Conservation (phyloP, 1,140 invertebrate species). For the Drosophila cardini region DNA sequence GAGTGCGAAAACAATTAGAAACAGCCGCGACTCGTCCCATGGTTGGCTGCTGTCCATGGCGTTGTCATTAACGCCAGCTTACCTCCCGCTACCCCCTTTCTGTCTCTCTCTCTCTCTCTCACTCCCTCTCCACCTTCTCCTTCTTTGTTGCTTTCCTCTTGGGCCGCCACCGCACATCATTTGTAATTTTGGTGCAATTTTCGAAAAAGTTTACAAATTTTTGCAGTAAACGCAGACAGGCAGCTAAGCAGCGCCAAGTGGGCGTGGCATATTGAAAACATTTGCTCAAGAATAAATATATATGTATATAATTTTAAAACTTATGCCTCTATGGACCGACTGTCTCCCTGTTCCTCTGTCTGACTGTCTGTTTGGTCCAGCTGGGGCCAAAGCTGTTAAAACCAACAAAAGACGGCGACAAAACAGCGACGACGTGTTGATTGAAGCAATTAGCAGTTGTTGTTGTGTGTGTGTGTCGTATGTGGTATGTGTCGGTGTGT, state of each 20-base stretch:
- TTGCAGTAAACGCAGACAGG: conserved; percentile 41
- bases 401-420: conserved; percentile 39
- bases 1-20: conserved; percentile 78
- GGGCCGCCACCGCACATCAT: conserved; percentile 25
- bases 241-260: neutral
- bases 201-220: conserved; percentile 38
- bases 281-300: conserved; percentile 32
- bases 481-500: conserved; percentile 11
- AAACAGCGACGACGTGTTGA: conserved; percentile 62
- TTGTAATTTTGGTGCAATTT: conserved; percentile 63
- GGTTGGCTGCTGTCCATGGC: conserved; percentile 17
- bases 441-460: conserved; percentile 82
- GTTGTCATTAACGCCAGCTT: conserved; percentile 70
- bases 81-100: neutral
- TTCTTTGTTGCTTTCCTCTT: neutral
- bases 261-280: conserved; percentile 59
- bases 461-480: conserved; percentile 36
- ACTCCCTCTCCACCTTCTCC: neutral
- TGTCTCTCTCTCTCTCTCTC: neutral
- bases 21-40: conserved; percentile 67
- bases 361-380: conserved; percentile 1
- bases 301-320: conserved; percentile 31
- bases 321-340: conserved; percentile 4
- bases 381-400: conserved; percentile 32
- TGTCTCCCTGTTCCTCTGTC: neutral